Conservation (phyloP, 2,113 vertebrate genomes). For the Bujurquina vittata region DNA sequence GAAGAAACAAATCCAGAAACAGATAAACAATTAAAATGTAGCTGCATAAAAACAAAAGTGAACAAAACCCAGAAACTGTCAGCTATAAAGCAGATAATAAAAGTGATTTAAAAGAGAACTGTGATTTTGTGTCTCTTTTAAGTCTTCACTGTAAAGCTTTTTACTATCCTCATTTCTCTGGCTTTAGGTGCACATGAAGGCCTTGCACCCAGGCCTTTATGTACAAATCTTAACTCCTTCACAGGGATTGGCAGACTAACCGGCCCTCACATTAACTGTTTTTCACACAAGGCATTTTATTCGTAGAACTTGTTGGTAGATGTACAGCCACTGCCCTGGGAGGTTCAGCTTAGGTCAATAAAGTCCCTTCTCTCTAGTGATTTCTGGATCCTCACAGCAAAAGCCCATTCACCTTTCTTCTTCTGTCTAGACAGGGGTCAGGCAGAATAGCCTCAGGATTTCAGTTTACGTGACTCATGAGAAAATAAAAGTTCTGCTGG, state of each 20-base stretch:
- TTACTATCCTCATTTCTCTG: constrained; percentile 16
- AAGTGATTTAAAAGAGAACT: constrained; percentile 33
- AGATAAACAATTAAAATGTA: background rate
- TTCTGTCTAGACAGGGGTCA: constrained; percentile 46
- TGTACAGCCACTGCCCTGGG: background rate
- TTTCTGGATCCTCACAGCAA: constrained; percentile 24
- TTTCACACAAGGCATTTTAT: constrained; percentile 21
- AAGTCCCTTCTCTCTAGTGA: background rate
- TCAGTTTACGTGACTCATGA: constrained; percentile 36
- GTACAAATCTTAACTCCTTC: constrained; percentile 9
- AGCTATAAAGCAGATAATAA: constrained; percentile 7
- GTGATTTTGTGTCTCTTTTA: background rate
- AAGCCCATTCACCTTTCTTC: constrained; percentile 51
- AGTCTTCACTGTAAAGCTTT: background rate
- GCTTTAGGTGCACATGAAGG: constrained; percentile 23
- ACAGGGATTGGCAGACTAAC: constrained; percentile 12
- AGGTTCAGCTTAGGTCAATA: constrained; percentile 31
- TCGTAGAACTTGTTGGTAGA: constrained; percentile 32
- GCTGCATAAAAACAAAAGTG: constrained; percentile 1
- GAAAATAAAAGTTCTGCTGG: constrained; percentile 43
- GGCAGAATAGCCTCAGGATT: constrained; percentile 37
- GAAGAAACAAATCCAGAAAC: background rate
- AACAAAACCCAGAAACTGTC: background rate
- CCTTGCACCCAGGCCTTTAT: constrained; percentile 22
- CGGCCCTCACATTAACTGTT: constrained; percentile 18